Percentiles rank a stretch among this genome's conserved stretches.
Evolutionary conservation across 2,888 invertebrate genomes (phyloP).

Genomic region (Apoderus coryli): DNA sequence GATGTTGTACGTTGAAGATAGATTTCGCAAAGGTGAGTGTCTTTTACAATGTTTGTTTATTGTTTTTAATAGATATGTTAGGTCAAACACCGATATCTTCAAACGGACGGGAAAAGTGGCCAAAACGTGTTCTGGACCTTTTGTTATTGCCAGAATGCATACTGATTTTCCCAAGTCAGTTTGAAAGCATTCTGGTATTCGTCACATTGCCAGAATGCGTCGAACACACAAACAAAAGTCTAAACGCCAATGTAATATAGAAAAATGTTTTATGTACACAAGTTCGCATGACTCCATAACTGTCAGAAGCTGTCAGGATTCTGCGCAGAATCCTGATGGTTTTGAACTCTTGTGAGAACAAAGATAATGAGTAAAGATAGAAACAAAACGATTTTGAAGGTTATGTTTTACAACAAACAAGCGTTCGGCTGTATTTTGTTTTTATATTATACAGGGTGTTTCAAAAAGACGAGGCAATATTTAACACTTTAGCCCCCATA

Average conservation of each 20-base stretch:
- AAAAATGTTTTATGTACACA: constrained; percentile 5
- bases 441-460: too few species aligned
- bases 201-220: constrained; percentile 7
- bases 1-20: constrained; percentile 97
- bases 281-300: too few species aligned
- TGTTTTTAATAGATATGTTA: too few species aligned
- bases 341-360: too few species aligned
- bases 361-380: too few species aligned
- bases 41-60: constrained; percentile 2
- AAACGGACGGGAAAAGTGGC: constrained; percentile 6
- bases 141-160: constrained; percentile 7
- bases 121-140: constrained; percentile 8
- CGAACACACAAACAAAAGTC: constrained; percentile 7
- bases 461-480: too few species aligned
- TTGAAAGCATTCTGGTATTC: constrained; percentile 5
- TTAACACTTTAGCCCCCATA: too few species aligned
- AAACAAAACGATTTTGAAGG: too few species aligned
- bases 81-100: constrained; percentile 7
- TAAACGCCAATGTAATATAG: constrained; percentile 6
- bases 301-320: too few species aligned
- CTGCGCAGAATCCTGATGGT: too few species aligned
- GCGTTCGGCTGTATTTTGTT: too few species aligned
- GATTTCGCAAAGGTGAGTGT: constrained; percentile 92
- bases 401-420: too few species aligned
- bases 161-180: constrained; percentile 8